These are phyloP conservation scores for Hemibagrus guttatus DNA, from an alignment of 2,797 vertebrate species.

Conservation along the genomic window DNA sequence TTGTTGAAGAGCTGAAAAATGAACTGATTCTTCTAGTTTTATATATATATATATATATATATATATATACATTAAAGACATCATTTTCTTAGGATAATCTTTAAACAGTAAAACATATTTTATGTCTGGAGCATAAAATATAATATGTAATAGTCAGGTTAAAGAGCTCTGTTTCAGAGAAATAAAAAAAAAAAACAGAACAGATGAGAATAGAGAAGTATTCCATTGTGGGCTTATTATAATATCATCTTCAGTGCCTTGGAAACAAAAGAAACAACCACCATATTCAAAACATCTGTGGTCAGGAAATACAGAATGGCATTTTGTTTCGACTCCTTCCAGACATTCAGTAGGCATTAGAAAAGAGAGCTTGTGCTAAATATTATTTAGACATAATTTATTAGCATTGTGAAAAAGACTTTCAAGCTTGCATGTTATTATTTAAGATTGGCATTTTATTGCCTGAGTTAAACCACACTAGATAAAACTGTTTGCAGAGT, in stretches of 20 bases:
- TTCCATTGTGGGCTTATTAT: conserved; percentile 23
- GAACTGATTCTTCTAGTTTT: conserved; percentile 12
- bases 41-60: conserved; percentile 1
- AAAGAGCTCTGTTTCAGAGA: background rate
- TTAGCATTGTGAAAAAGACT: conserved; percentile 20
- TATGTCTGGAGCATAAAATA: background rate
- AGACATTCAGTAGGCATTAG: conserved; percentile 42
- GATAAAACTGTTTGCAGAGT: conserved; percentile 11
- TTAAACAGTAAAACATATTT: background rate
- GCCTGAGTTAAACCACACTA: conserved; percentile 1
- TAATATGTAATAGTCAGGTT: background rate
- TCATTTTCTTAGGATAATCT: background rate
- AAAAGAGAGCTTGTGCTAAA: conserved; percentile 32
- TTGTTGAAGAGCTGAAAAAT: background rate
- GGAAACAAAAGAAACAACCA: conserved; percentile 44
- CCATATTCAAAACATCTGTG: conserved; percentile 50
- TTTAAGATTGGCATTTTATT: conserved; percentile 30
- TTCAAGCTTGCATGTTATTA: conserved; percentile 16
- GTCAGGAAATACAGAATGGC: conserved; percentile 43
- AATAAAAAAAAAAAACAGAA: background rate
- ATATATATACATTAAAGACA: background rate
- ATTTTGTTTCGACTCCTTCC: conserved; percentile 43
- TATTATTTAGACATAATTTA: conserved; percentile 30
- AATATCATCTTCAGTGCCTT: conserved; percentile 36
- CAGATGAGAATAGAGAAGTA: conserved; percentile 21